These are phyloP conservation scores for Stigmatopora argus DNA, from an alignment of 2,113 vertebrate species.

Conservation along the genomic window DNA sequence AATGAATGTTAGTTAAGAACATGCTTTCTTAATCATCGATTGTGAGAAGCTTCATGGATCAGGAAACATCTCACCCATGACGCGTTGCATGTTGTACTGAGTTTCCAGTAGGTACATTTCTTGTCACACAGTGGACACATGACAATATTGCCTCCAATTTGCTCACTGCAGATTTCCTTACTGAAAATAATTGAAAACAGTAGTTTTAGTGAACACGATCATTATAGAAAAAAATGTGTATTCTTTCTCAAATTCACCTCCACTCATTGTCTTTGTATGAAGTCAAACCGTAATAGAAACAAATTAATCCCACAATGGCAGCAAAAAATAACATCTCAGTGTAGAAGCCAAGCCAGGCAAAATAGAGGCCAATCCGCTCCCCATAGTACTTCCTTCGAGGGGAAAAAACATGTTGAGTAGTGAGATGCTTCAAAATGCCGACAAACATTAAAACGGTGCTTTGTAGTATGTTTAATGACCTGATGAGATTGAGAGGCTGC, in stretches of 20 bases:
- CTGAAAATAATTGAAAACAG: conserved; percentile 53
- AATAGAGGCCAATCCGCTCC: conserved; percentile 96
- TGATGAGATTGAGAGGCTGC: conserved; percentile 88
- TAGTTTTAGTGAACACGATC: background rate
- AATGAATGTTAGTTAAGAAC: background rate
- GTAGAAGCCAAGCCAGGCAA: conserved; percentile 97
- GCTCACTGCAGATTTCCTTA: conserved; percentile 82
- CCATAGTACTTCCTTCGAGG: conserved; percentile 88
- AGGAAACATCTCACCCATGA: conserved; percentile 75
- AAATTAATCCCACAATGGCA: conserved; percentile 84
- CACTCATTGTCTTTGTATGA: conserved; percentile 80
- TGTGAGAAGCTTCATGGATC: background rate
- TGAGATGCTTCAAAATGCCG: background rate
- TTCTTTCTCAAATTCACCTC: conserved; percentile 70
- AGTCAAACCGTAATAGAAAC: conserved; percentile 86
- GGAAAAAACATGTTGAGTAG: background rate
- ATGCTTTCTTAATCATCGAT: conserved; percentile 7
- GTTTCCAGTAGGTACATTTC: conserved; percentile 87
- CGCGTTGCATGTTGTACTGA: conserved; percentile 83
- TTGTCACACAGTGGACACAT: conserved; percentile 95
- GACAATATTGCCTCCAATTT: conserved; percentile 84
- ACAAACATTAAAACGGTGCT: background rate
- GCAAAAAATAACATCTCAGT: conserved; percentile 93
- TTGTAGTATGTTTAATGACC: conserved; percentile 55
- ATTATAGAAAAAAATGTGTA: background rate